Evolutionary conservation across 2,113 vertebrate genomes (phyloP).

Genomic region (Malurus alboscapulatus): DNA sequence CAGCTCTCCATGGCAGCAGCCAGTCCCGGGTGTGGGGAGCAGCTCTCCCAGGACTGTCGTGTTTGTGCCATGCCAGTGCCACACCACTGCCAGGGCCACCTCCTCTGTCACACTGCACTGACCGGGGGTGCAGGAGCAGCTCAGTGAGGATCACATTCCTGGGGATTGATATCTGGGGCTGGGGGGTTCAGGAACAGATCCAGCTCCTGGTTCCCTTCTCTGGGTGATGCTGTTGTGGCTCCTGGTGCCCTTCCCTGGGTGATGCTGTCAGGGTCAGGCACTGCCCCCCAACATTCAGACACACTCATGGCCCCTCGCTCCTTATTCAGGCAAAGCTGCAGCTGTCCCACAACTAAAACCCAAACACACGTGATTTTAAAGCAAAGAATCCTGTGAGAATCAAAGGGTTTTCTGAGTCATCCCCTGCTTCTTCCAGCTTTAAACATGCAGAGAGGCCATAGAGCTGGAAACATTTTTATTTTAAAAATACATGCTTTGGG

Average conservation of each 20-base stretch:
- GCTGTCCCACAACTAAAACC: background rate
- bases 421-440: background rate
- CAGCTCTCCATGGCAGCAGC: background rate
- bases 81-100: background rate
- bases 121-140: background rate
- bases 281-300: background rate
- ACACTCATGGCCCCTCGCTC: fast-evolving
- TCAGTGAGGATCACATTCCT: fast-evolving
- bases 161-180: background rate
- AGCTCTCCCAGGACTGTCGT: background rate
- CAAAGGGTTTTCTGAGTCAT: conserved; percentile 23
- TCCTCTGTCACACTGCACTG: background rate
- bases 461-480: conserved; percentile 35
- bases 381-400: background rate
- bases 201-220: background rate
- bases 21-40: background rate
- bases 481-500: conserved; percentile 22
- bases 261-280: fast-evolving
- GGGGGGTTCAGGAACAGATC: fast-evolving
- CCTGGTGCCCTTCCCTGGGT: background rate
- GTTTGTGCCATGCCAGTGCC: background rate
- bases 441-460: background rate
- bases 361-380: background rate
- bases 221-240: too few species aligned
- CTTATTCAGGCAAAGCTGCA: background rate